Percentiles rank a stretch among this genome's conserved stretches.
Conservation (phyloP, 2,888 invertebrate species). For the Iselma pallidipennis region DNA sequence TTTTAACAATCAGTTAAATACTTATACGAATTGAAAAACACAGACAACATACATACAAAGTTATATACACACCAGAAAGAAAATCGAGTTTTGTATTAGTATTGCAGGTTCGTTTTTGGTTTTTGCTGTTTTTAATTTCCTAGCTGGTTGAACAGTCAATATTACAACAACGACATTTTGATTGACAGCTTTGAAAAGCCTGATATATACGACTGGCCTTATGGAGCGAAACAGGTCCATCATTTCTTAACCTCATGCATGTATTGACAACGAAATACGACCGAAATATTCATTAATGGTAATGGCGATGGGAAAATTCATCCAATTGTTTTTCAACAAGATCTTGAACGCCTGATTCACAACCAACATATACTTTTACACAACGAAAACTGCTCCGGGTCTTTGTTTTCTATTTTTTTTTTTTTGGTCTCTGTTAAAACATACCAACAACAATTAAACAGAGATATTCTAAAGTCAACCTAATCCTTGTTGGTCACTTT, state of each 20-base stretch:
- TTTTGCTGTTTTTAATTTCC: constrained; percentile 48
- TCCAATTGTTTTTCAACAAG: neutral
- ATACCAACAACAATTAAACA: too few relatives aligned
- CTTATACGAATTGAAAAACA: too few relatives aligned
- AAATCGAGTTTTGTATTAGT: neutral
- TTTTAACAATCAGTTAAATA: too few relatives aligned
- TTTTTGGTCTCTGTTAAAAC: too few relatives aligned
- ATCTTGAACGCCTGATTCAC: neutral
- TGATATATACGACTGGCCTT: constrained; percentile 44
- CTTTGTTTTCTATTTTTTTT: too few relatives aligned
- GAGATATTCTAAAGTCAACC: too few relatives aligned
- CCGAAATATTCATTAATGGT: constrained; percentile 47
- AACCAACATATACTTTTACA: too few relatives aligned
- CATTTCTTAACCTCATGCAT: constrained; percentile 43
- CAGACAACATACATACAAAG: too few relatives aligned
- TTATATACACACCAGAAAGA: too few relatives aligned
- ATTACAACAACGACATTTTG: constrained; percentile 43
- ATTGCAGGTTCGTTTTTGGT: constrained; percentile 11
- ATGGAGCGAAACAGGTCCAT: constrained; percentile 42
- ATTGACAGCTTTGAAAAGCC: constrained; percentile 34
- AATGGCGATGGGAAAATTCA: constrained; percentile 24
- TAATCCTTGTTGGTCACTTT: neutral
- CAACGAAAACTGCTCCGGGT: too few relatives aligned
- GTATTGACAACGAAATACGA: constrained; percentile 44
- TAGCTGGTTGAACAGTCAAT: constrained; percentile 45